Evolutionary conservation across 2,113 vertebrate species (phyloP).

Genomic region (Cyphomyrus discorhynchus): DNA sequence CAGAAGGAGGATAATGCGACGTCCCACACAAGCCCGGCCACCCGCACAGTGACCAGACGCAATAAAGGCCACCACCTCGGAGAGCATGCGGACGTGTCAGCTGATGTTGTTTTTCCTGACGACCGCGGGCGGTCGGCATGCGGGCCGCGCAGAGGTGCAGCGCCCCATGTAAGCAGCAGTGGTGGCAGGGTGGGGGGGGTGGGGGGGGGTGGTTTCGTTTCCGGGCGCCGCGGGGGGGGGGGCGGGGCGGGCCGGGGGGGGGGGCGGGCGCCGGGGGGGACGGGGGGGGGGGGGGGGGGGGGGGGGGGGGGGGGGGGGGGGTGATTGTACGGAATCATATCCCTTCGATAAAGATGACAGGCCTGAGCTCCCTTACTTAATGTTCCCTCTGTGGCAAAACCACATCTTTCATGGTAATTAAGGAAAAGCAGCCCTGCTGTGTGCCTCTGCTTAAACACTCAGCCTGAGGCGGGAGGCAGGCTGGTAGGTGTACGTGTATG

Average conservation of each 20-base stretch:
- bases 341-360: constrained; percentile 29
- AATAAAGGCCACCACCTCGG: not conserved
- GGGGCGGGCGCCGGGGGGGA: too few species aligned
- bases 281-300: too few species aligned
- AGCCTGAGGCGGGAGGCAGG: not conserved
- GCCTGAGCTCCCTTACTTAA: constrained; percentile 30
- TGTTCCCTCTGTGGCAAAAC: constrained; percentile 31
- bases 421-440: constrained; percentile 13
- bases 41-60: not conserved
- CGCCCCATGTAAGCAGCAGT: not conserved
- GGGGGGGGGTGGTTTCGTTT: too few species aligned
- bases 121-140: not conserved
- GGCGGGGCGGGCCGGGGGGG: too few species aligned
- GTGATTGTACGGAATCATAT: not conserved
- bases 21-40: not conserved
- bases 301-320: too few species aligned
- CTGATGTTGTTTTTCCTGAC: not conserved
- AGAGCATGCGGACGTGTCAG: not conserved
- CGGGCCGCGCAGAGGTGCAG: not conserved
- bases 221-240: too few species aligned
- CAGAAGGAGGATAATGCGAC: not conserved
- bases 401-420: constrained; percentile 33
- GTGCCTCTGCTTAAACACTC: constrained; percentile 32
- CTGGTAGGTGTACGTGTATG: not conserved
- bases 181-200: not conserved